Percentiles rank a stretch among this genome's conserved stretches.
phyloP scores from a whole-genome alignment of 2,888 invertebrate species.

The Mylabris sibirica region DNA sequence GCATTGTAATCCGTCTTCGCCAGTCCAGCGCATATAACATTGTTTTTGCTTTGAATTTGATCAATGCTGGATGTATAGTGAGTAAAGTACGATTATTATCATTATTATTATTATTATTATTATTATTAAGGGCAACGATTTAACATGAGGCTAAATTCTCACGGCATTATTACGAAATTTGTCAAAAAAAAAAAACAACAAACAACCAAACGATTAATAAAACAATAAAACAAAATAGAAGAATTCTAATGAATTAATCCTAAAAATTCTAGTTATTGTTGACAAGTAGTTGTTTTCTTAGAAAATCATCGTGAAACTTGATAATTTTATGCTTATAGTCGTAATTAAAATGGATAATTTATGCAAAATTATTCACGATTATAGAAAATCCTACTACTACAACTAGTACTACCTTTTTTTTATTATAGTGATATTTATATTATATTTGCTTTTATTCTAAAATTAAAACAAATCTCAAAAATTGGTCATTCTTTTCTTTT shows the following conservation, averaged over 20 bases:
- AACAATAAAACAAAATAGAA: neutral
- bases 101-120: neutral
- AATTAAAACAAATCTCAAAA: neutral
- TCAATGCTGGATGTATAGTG: constrained; percentile 16
- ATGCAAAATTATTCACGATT: constrained; percentile 7
- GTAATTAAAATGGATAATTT: neutral
- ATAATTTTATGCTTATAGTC: neutral
- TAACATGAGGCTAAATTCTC: neutral
- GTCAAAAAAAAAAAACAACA: neutral
- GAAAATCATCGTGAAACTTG: constrained; percentile 3
- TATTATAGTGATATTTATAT: neutral
- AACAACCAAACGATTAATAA: too few species aligned
- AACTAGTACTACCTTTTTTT: neutral
- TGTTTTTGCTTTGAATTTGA: constrained; percentile 39
- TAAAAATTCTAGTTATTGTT: neutral
- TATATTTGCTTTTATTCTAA: neutral
- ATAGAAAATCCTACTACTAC: neutral
- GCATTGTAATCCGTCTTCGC: constrained; percentile 49
- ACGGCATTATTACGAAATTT: neutral
- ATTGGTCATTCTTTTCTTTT: constrained; percentile 1
- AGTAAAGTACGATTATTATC: too few species aligned
- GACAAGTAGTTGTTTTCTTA: constrained; percentile 6
- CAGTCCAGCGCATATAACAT: constrained; percentile 35
- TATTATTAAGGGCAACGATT: neutral
- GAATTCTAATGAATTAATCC: neutral